Conservation (phyloP, 2,113 vertebrate species). For the Cryptomyrus ogoouensis region DNA sequence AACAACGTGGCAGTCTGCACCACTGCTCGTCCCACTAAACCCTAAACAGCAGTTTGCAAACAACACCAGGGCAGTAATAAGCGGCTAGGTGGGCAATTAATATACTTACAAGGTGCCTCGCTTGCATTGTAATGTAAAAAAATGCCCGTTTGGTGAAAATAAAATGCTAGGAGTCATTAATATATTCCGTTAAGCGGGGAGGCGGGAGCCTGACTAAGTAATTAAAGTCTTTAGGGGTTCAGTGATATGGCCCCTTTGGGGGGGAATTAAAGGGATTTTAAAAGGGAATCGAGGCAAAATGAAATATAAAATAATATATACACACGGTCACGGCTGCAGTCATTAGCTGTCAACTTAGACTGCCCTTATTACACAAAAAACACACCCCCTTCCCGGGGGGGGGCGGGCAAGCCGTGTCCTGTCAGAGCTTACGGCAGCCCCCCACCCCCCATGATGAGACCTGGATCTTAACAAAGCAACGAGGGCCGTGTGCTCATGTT, state of each 20-base stretch:
- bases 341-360: constrained; percentile 14
- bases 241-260: constrained; percentile 71
- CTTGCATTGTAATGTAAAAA: constrained; percentile 80
- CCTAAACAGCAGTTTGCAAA: constrained; percentile 77
- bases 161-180: constrained; percentile 60
- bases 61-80: constrained; percentile 80
- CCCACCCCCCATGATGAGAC: background rate
- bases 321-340: background rate
- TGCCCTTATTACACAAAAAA: background rate
- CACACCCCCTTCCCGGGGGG: background rate
- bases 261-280: constrained; percentile 79
- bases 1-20: constrained; percentile 58
- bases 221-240: constrained; percentile 84
- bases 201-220: constrained; percentile 69
- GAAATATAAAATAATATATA: constrained; percentile 58
- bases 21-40: constrained; percentile 68
- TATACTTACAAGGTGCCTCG: constrained; percentile 78
- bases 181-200: constrained; percentile 61
- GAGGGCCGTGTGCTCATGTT: background rate
- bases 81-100: constrained; percentile 82
- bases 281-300: constrained; percentile 76
- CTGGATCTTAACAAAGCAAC: background rate
- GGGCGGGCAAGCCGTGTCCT: background rate
- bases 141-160: constrained; percentile 59
- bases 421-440: background rate